phyloP scores from a whole-genome alignment of 2,888 invertebrate species.

The Cabera pusaria region DNA sequence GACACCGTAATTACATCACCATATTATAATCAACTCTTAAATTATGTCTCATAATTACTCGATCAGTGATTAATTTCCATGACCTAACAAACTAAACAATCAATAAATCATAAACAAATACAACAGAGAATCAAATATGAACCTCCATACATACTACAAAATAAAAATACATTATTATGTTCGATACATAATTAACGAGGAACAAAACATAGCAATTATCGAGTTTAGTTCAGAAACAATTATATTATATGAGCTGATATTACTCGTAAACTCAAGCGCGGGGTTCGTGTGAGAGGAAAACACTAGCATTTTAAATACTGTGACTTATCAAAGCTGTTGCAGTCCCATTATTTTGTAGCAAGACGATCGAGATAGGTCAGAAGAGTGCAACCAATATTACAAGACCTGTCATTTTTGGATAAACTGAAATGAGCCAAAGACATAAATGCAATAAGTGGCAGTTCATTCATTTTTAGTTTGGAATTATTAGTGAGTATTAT shows the following conservation, averaged over 20 bases:
- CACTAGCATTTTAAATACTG: slow-evolving; percentile 73
- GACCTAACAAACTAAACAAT: slow-evolving; percentile 70
- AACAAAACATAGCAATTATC: slow-evolving; percentile 48
- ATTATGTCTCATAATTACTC: slow-evolving; percentile 72
- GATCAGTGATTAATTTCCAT: slow-evolving; percentile 71
- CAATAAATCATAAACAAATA: slow-evolving; percentile 59
- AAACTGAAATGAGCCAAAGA: no score
- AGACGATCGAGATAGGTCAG: no score
- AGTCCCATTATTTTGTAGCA: no score
- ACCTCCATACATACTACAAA: slow-evolving; percentile 55
- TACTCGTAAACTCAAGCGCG: slow-evolving; percentile 61
- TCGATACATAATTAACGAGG: slow-evolving; percentile 51
- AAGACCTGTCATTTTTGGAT: no score
- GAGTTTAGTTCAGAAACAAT: slow-evolving; percentile 51
- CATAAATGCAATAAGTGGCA: no score
- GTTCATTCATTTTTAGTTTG: no score
- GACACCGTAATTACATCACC: slow-evolving; percentile 75
- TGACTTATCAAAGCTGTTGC: slow-evolving; percentile 49
- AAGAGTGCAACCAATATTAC: no score
- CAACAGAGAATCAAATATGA: slow-evolving; percentile 59
- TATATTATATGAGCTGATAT: slow-evolving; percentile 62
- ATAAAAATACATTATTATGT: slow-evolving; percentile 55
- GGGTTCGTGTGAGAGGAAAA: slow-evolving; percentile 37
- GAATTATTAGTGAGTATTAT: no score
- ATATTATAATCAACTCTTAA: slow-evolving; percentile 72